A percentile compares a stretch with the other conserved stretches of the same genome.
These are phyloP conservation scores for Strigamia crassipes DNA, from an alignment of 2,888 invertebrate genomes.

Conservation along the genomic window DNA sequence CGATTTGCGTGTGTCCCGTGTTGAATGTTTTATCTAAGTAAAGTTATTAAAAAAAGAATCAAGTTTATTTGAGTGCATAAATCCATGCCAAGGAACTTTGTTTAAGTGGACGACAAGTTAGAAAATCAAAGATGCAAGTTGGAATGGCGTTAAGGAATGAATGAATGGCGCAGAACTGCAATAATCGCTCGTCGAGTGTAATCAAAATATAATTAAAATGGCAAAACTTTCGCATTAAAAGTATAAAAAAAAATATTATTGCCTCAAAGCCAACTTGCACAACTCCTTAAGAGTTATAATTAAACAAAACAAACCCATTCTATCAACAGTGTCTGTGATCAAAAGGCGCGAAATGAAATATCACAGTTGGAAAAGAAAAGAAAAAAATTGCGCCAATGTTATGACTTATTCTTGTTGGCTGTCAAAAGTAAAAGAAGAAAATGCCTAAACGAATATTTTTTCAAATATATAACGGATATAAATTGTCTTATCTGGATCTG, in stretches of 20 bases:
- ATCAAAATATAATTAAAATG: background rate
- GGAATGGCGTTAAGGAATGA: background rate
- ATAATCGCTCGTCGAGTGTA: background rate
- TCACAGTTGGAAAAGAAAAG: background rate
- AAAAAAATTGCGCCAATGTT: background rate
- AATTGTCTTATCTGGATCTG: constrained; percentile 21
- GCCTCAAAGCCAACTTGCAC: background rate
- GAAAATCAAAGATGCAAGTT: background rate
- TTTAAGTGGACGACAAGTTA: background rate
- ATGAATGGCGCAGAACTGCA: too few species aligned
- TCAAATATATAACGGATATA: background rate
- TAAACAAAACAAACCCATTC: constrained; percentile 20
- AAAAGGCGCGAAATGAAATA: background rate
- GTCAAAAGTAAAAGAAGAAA: background rate
- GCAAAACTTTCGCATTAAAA: background rate
- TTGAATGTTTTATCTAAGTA: background rate
- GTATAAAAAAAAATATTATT: background rate
- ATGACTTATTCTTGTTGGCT: background rate
- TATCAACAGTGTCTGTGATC: background rate
- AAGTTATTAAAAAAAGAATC: background rate
- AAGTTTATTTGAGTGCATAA: constrained; percentile 7
- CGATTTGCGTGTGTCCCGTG: background rate
- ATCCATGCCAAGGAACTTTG: background rate
- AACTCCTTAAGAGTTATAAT: background rate
- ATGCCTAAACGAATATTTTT: background rate